Conservation (phyloP, 2,113 vertebrate species). For the Cryptoleucopteryx plumbea region DNA sequence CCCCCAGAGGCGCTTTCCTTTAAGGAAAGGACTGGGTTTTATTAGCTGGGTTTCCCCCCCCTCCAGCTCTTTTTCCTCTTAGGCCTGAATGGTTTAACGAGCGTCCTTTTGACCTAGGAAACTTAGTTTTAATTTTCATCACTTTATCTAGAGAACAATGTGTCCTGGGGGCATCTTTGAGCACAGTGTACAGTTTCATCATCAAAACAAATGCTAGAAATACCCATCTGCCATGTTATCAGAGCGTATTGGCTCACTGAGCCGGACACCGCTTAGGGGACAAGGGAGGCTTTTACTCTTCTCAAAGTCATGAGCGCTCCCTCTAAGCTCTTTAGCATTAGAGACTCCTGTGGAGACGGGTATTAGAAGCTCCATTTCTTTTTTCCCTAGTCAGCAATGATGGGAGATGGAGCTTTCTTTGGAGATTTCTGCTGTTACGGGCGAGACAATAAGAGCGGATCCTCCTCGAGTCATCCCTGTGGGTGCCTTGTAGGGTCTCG, state of each 20-base stretch:
- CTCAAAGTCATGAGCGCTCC: conserved; percentile 51
- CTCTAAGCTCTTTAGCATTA: conserved; percentile 51
- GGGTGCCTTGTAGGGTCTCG: background rate
- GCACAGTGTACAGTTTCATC: conserved; percentile 59
- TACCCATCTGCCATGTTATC: conserved; percentile 57
- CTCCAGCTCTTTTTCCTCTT: background rate
- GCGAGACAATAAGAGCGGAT: background rate
- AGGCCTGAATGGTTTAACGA: conserved; percentile 1
- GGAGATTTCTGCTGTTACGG: background rate
- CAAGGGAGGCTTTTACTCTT: conserved; percentile 54
- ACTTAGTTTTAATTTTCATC: conserved; percentile 56
- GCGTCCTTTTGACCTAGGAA: conserved; percentile 57
- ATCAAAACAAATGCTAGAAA: conserved; percentile 63
- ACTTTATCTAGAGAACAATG: conserved; percentile 52
- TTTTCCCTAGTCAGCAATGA: background rate
- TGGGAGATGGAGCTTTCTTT: background rate
- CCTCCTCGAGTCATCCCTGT: background rate
- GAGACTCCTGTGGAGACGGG: background rate
- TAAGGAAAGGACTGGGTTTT: background rate
- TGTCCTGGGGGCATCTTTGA: conserved; percentile 66
- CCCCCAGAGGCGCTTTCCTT: background rate
- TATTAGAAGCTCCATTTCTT: background rate
- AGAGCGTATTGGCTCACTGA: conserved; percentile 56
- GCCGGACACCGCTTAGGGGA: conserved; percentile 50
- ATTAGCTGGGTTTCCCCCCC: background rate